These are phyloP conservation scores for Danio aesculapii DNA, from an alignment of 2,797 vertebrate species.

Conservation along the genomic window DNA sequence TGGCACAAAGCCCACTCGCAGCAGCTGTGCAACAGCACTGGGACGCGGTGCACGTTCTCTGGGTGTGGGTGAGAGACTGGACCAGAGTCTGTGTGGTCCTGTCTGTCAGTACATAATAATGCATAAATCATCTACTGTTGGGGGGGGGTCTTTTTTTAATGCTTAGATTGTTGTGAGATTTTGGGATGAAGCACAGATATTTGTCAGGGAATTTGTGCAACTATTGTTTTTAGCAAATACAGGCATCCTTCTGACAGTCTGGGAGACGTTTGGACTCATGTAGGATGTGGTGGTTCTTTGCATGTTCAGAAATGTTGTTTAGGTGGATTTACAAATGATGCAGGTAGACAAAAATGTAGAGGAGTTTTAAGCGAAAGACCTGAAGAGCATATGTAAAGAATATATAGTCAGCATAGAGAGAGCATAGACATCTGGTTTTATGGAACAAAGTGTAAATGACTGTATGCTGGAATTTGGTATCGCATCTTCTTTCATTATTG, in stretches of 20 bases:
- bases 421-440: not conserved
- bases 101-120: slow-evolving; percentile 44
- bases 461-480: not conserved
- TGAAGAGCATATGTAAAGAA: not conserved
- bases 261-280: slow-evolving; percentile 12
- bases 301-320: not conserved
- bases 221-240: slow-evolving; percentile 34
- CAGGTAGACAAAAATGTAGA: not conserved
- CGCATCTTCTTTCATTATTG: not conserved
- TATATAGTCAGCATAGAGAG: not conserved
- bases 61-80: slow-evolving; percentile 25
- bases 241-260: slow-evolving; percentile 21
- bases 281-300: slow-evolving; percentile 14
- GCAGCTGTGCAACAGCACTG: slow-evolving; percentile 67
- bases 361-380: not conserved
- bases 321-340: too few relatives aligned
- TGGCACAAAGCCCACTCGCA: slow-evolving; percentile 76
- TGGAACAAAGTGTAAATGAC: not conserved
- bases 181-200: not conserved
- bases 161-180: not conserved
- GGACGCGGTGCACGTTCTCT: slow-evolving; percentile 50
- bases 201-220: not conserved
- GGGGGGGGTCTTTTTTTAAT: not conserved
- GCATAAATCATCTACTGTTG: slow-evolving; percentile 16
- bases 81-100: slow-evolving; percentile 29